Conservation (phyloP, 2,888 invertebrate genomes). For the Terebella lapidaria region DNA sequence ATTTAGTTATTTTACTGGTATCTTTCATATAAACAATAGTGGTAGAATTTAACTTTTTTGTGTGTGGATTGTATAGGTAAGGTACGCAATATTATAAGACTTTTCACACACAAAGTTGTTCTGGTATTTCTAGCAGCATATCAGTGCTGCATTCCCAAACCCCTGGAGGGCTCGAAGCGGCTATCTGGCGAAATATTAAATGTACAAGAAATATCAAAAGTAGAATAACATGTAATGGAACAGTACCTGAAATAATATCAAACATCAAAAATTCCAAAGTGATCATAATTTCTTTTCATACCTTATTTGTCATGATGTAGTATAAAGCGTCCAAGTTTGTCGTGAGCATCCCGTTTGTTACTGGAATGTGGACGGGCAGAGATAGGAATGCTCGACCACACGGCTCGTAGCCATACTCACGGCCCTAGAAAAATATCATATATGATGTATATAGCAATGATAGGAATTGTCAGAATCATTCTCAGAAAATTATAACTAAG, state of each 20-base stretch:
- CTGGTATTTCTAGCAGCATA: conserved; percentile 37
- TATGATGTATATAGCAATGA: too few species aligned
- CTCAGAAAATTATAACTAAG: too few species aligned
- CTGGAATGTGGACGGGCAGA: conserved; percentile 28
- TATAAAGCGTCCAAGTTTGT: conserved; percentile 1
- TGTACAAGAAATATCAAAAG: too few species aligned
- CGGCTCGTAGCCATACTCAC: conserved; percentile 42
- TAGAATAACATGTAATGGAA: conserved; percentile 1
- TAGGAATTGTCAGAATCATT: too few species aligned
- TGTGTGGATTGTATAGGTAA: too few species aligned
- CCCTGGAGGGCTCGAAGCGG: conserved; percentile 43
- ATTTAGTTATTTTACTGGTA: too few species aligned
- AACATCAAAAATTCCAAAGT: background rate
- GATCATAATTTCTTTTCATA: background rate
- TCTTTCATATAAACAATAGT: too few species aligned
- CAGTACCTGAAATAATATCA: background rate
- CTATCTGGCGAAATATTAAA: too few species aligned
- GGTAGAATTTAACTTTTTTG: background rate
- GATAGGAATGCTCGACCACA: conserved; percentile 44
- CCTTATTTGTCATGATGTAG: background rate
- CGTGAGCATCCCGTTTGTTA: background rate
- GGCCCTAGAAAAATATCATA: conserved; percentile 35
- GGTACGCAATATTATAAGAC: too few species aligned
- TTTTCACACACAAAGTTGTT: background rate
- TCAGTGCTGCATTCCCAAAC: conserved; percentile 56